A percentile compares a stretch with the other conserved stretches of the same genome.
phyloP scores from a whole-genome alignment of 1,140 invertebrate species.

The Atta colombica region DNA sequence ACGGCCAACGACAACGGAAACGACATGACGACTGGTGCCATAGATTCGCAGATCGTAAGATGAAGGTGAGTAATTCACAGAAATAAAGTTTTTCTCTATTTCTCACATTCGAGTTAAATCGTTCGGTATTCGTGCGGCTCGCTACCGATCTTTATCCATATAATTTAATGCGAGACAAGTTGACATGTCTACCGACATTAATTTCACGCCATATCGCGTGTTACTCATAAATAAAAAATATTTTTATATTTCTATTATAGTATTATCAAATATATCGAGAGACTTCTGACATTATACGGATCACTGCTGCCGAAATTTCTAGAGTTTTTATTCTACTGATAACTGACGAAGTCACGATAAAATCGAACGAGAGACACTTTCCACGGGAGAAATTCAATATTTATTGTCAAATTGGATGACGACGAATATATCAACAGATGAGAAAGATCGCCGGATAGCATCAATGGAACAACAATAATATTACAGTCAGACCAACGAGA shows the following conservation, averaged over 20 bases:
- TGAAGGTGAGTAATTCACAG: constrained; percentile 22
- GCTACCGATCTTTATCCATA: constrained; percentile 23
- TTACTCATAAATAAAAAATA: neutral
- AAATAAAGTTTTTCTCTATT: constrained; percentile 7
- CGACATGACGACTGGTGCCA: constrained; percentile 31
- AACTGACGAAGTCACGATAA: neutral
- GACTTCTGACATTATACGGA: too few species aligned
- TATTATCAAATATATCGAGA: neutral
- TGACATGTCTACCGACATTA: neutral
- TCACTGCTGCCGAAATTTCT: neutral
- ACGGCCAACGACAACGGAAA: constrained; percentile 60
- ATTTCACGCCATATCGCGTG: neutral
- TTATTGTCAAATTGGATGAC: constrained; percentile 34
- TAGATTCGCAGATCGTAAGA: constrained; percentile 34
- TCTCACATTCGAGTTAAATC: constrained; percentile 3
- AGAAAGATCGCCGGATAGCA: constrained; percentile 37
- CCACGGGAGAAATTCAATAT: neutral
- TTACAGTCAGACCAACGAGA: constrained; percentile 16
- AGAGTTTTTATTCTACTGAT: neutral
- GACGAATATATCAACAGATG: neutral
- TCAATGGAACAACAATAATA: constrained; percentile 59
- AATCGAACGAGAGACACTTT: neutral
- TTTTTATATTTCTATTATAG: neutral
- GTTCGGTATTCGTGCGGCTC: constrained; percentile 36
- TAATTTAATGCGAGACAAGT: constrained; percentile 23